Percentiles rank a stretch among this genome's conserved stretches.
phyloP scores from a whole-genome alignment of 2,888 invertebrate genomes.

The Nemurella pictetii region DNA sequence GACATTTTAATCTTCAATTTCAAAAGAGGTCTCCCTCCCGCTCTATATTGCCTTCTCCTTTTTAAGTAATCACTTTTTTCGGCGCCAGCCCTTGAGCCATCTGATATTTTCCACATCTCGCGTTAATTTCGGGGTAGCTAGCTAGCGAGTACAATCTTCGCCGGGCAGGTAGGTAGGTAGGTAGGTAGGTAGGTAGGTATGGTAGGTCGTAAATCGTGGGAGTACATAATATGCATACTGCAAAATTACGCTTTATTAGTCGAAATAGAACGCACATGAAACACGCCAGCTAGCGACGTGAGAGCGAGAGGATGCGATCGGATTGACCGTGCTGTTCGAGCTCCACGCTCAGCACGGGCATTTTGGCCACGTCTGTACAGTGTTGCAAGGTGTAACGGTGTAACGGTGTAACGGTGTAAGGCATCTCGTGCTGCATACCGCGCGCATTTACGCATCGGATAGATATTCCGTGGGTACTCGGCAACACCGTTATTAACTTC shows the following conservation, averaged over 20 bases:
- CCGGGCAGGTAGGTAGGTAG: not conserved
- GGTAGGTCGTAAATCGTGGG: not conserved
- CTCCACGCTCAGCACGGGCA: not conserved
- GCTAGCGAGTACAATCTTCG: no score
- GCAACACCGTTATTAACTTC: constrained; percentile 29
- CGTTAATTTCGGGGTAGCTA: not conserved
- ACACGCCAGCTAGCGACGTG: not conserved
- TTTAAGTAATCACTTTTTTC: not conserved
- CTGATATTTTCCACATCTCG: not conserved
- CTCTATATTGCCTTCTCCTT: not conserved
- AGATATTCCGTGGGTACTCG: constrained; percentile 20
- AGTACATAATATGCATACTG: not conserved
- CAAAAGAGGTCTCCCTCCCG: not conserved
- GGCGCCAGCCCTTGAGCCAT: not conserved
- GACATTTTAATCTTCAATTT: not conserved
- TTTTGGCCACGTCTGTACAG: not conserved
- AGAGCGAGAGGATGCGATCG: not conserved
- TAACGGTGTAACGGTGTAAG: not conserved
- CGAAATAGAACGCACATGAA: not conserved
- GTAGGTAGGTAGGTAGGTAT: not conserved
- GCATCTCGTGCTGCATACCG: not conserved
- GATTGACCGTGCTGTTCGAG: no score
- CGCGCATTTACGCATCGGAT: not conserved
- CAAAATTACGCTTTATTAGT: not conserved
- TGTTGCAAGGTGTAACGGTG: not conserved